A percentile compares a stretch with the other conserved stretches of the same genome.
Conservation (phyloP, 2,113 vertebrate species). For the Ranitomeya variabilis region DNA sequence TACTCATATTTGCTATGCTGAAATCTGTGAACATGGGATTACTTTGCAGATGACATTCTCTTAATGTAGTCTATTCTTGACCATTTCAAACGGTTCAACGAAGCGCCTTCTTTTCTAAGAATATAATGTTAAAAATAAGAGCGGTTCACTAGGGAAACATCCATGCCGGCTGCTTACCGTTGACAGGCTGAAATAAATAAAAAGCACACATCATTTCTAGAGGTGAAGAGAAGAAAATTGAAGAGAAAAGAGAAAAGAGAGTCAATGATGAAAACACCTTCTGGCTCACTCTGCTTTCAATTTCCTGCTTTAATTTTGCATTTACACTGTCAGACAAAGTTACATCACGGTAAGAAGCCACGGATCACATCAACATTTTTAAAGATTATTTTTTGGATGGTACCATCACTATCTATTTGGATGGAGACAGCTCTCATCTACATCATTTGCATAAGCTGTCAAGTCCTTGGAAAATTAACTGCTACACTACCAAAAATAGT, state of each 20-base stretch:
- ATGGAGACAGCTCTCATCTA: slow-evolving; percentile 27
- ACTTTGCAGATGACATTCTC: neutral
- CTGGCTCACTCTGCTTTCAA: slow-evolving; percentile 55
- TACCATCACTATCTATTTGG: slow-evolving; percentile 52
- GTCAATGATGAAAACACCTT: slow-evolving; percentile 54
- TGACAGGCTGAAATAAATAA: slow-evolving; percentile 23
- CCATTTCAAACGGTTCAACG: neutral
- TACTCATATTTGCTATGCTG: neutral
- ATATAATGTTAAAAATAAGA: slow-evolving; percentile 8
- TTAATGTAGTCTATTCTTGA: neutral
- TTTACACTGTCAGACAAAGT: slow-evolving; percentile 51
- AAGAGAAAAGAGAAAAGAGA: slow-evolving; percentile 45
- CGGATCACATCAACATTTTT: slow-evolving; percentile 55
- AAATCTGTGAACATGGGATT: neutral
- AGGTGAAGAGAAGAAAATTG: slow-evolving; percentile 34
- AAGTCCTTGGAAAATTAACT: slow-evolving; percentile 22
- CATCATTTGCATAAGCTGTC: slow-evolving; percentile 49
- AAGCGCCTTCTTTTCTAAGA: neutral
- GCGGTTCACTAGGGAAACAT: slow-evolving; percentile 38
- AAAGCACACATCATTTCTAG: neutral
- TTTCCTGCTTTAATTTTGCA: slow-evolving; percentile 57
- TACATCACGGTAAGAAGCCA: slow-evolving; percentile 47
- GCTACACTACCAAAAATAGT: neutral
- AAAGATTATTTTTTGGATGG: slow-evolving; percentile 55
- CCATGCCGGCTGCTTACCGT: slow-evolving; percentile 18